Conservation (phyloP, 2,797 vertebrate species). For the Rhynchotus rufescens region DNA sequence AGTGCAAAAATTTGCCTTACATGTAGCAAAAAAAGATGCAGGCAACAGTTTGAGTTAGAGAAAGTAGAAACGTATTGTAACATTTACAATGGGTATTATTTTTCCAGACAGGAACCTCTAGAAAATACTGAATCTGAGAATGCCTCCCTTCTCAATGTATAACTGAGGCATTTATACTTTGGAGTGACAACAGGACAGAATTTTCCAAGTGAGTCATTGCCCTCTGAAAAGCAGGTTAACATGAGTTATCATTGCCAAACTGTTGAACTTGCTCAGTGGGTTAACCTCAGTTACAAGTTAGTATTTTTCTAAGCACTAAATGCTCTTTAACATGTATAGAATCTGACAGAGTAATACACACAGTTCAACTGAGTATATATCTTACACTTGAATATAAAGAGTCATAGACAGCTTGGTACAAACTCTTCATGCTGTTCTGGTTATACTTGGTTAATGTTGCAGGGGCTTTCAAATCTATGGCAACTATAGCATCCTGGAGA, state of each 20-base stretch:
- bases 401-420: slow-evolving; percentile 70
- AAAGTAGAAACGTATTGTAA: slow-evolving; percentile 82
- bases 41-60: slow-evolving; percentile 84
- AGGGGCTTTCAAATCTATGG: slow-evolving; percentile 41
- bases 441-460: slow-evolving; percentile 70
- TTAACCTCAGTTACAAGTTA: slow-evolving; percentile 57
- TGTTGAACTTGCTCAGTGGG: slow-evolving; percentile 45
- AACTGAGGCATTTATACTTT: slow-evolving; percentile 66
- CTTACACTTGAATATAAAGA: slow-evolving; percentile 69
- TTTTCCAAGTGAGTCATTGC: slow-evolving; percentile 70
- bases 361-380: slow-evolving; percentile 57
- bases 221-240: slow-evolving; percentile 68
- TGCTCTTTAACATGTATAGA: slow-evolving; percentile 68
- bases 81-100: slow-evolving; percentile 80
- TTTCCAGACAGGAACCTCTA: slow-evolving; percentile 82
- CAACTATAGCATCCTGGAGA: slow-evolving; percentile 52
- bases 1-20: slow-evolving; percentile 96
- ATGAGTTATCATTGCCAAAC: slow-evolving; percentile 56
- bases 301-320: slow-evolving; percentile 62
- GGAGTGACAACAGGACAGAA: slow-evolving; percentile 62
- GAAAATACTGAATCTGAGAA: slow-evolving; percentile 81
- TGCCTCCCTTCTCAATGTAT: slow-evolving; percentile 63
- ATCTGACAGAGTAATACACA: slow-evolving; percentile 68
- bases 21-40: slow-evolving; percentile 85
- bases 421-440: slow-evolving; percentile 76